Base-by-base conservation (phyloP, 2,888 invertebrate genomes). In the Aphodius sticticus region DNA sequence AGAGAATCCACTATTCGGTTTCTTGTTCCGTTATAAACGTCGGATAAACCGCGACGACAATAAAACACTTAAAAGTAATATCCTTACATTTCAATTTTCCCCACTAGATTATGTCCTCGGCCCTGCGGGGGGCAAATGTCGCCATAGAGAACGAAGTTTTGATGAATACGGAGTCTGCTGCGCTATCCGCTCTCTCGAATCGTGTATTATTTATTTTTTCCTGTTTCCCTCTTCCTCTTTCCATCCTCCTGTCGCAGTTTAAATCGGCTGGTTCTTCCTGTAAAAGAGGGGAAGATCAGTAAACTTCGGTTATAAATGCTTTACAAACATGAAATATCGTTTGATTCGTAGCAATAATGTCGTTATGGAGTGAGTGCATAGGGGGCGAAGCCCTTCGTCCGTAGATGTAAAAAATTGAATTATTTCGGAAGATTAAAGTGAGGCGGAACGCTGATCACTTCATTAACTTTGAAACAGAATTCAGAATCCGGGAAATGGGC, bases 51-150 rank as follows among this genome's bases (percentile, higher is more conserved):
- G 53, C 53, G 12, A 53, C 53, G 53, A 53, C 53, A 53, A 53
- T 53, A 53, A 53, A 53, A 53, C 72, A 36, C 36, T 72, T 72
- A 72, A 72, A 36, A 72, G 72, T 72, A 72, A 72, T 72, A 72
- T 72, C 72, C 72, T 72, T 76, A 69, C 76, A 69, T 53, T 38
- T 76, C 76, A 76, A 76, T 76, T 76, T 76, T 38, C 76, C 76
- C 76, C 76, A 76, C 16, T 76, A 53, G 76, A 76, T 76, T 76
- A 76, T 69, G 16, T 76, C 69, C 53, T 14, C 53, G 16, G 53
- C 6, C 37, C 76, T n/a, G 69, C 76, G 69, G 37, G 76, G 76
- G 76, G 76, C 69, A 76, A 76, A 76, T 69, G 76, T 69, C 76
- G 69, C 76, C 53, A 38, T 69, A 53, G 26, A 69, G 69, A 15